Evolutionary conservation across 2,888 invertebrate genomes (phyloP), one percentile per base, ranked within the genome.

Genomic region (Tubulanus polymorphus): DNA sequence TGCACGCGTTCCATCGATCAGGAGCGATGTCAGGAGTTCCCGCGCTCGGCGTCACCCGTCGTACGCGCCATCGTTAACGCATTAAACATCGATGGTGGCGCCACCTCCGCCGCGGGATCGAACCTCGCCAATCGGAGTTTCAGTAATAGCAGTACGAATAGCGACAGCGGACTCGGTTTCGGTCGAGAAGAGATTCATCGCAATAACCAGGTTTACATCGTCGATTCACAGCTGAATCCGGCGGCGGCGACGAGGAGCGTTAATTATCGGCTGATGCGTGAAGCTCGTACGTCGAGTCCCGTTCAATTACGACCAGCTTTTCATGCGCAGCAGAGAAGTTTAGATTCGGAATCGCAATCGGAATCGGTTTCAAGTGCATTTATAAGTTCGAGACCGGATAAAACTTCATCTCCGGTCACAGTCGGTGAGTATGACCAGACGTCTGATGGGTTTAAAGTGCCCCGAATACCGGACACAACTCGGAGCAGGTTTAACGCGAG

Each of bases 81-180:
- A 8, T 54, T 61, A 37, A 56, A 66, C 54, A 72, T 72, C 51
- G 70, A 64, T 60, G 74, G 72, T 41, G 62, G 71, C n/a, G 68
- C 68, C 0, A 61, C 69, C 51, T 69, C 71, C n/a, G 68, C 68
- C 12, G 68, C 70, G 53, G 72, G 71, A 1, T 20, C 23, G 26
- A 8, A 48, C 10, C 61, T 23, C 1, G 28, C 60, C 15, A 51
- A 61, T 18, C 57, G 60, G 2, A 48, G 61, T 10, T 68, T 67
- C 50, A 90, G 89, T 69, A 89, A 88, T 65, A 76, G 75, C 23
- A 93, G 92, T 0, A 93, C 92, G 67, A 94, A 93, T 76, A 93
- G 93, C 55, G 95, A 95, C 76, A 94, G 93, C 1, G 94, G 95
- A 0, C 93, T 95, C 59, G 94, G 94, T 0, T 93, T 93, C 25